Evolutionary conservation across 2,888 invertebrate genomes (phyloP).

Genomic region (Acleris laterana): DNA sequence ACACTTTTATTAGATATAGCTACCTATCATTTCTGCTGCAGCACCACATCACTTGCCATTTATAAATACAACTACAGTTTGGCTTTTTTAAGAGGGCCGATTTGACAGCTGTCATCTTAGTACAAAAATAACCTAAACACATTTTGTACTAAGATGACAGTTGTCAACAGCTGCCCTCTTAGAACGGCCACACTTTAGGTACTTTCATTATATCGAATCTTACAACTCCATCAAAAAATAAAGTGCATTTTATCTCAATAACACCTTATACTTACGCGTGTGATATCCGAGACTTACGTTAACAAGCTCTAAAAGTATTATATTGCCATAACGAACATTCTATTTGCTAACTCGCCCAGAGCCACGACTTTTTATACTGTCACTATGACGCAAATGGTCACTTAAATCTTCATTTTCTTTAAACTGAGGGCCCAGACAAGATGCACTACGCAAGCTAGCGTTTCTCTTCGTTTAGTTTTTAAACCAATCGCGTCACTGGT

Average conservation of each 20-base stretch:
- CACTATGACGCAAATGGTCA: too few relatives aligned
- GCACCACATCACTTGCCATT: constrained; percentile 16
- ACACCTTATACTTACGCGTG: constrained; percentile 10
- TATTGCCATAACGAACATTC: background rate
- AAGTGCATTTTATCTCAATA: constrained; percentile 9
- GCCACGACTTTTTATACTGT: too few relatives aligned
- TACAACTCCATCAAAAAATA: constrained; percentile 27
- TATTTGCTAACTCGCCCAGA: background rate
- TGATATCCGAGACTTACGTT: constrained; percentile 7
- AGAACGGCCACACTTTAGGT: too few relatives aligned
- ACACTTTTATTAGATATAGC: background rate
- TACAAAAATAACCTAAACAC: too few relatives aligned
- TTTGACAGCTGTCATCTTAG: too few relatives aligned
- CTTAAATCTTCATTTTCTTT: background rate
- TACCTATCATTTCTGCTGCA: constrained; percentile 6
- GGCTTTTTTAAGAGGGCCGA: too few relatives aligned
- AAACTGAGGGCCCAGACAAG: too few relatives aligned
- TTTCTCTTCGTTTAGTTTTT: too few relatives aligned
- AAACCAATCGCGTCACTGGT: too few relatives aligned
- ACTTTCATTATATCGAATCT: constrained; percentile 2
- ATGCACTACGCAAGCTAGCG: too few relatives aligned
- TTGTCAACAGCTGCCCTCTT: too few relatives aligned
- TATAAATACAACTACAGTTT: constrained; percentile 1
- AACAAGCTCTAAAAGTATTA: constrained; percentile 29
- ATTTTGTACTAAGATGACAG: too few relatives aligned